phyloP scores from a whole-genome alignment of 2,113 vertebrate species.

The Agapornis roseicollis region DNA sequence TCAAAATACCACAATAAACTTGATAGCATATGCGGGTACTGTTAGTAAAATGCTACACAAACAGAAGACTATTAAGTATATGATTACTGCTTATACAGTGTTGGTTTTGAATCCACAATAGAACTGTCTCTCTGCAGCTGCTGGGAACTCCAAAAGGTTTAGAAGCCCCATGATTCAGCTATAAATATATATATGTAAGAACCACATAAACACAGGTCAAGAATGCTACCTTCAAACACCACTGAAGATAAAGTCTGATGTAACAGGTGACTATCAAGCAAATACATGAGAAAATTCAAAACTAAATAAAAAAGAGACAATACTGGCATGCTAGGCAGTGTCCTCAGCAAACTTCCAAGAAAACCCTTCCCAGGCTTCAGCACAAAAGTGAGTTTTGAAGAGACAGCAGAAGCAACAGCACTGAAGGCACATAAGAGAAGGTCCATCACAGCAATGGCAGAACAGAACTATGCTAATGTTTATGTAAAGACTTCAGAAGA shows the following conservation, averaged over 20 bases:
- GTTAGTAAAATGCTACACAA: neutral
- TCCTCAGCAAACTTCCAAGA: neutral
- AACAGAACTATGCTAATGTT: neutral
- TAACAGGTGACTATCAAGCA: neutral
- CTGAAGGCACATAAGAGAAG: neutral
- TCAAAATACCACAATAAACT: neutral
- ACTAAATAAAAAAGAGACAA: neutral
- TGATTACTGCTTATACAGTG: neutral
- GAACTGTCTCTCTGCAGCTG: neutral
- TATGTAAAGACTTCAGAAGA: neutral
- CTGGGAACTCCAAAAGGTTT: neutral
- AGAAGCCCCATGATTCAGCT: neutral
- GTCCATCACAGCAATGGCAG: neutral
- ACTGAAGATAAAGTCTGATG: neutral
- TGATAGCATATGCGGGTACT: accelerated
- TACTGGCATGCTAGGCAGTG: neutral
- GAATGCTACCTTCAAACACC: neutral
- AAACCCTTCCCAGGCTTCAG: neutral
- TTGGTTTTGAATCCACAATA: neutral
- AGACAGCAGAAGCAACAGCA: neutral
- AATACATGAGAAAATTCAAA: neutral
- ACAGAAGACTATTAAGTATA: neutral
- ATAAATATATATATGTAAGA: neutral
- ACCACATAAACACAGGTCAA: neutral
- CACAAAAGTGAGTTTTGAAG: neutral